A percentile compares a stretch with the other conserved stretches of the same genome.
These are phyloP conservation scores for Diogma glabrata DNA, from an alignment of 2,888 invertebrate genomes.

Conservation along the genomic window DNA sequence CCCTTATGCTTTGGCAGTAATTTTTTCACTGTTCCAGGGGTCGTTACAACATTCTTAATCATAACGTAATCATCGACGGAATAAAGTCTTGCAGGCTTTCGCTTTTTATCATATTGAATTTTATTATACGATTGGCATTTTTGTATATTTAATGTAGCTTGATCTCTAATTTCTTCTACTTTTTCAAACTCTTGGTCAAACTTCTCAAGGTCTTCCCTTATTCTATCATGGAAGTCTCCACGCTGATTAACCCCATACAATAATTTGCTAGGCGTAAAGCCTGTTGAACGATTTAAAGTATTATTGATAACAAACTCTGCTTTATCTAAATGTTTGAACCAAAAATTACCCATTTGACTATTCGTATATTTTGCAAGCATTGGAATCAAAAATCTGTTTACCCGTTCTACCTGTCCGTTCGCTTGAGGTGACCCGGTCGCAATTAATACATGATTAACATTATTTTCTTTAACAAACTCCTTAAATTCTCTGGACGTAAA, in stretches of 20 bases:
- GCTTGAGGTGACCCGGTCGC: constrained; percentile 11
- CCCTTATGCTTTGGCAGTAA: not conserved
- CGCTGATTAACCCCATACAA: not conserved
- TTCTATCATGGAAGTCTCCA: not conserved
- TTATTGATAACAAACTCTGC: not conserved
- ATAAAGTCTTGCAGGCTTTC: not conserved
- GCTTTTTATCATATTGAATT: not conserved
- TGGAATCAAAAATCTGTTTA: not conserved
- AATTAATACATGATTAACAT: constrained; percentile 15
- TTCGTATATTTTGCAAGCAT: not conserved
- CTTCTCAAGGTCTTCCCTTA: not conserved
- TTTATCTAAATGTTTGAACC: not conserved
- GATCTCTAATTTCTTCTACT: not conserved
- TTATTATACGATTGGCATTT: not conserved
- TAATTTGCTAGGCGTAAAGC: not conserved
- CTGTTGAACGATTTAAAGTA: not conserved
- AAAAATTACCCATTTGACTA: not conserved
- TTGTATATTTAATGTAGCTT: not conserved
- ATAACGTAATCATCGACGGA: not conserved
- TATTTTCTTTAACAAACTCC: constrained; percentile 7
- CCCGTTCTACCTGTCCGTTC: not conserved
- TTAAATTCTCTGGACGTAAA: constrained; percentile 11
- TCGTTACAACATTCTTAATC: not conserved
- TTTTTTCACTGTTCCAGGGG: not conserved
- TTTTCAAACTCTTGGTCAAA: not conserved